Evolutionary conservation across 1,140 invertebrate genomes (phyloP).

Genomic region (Myzus persicae): DNA sequence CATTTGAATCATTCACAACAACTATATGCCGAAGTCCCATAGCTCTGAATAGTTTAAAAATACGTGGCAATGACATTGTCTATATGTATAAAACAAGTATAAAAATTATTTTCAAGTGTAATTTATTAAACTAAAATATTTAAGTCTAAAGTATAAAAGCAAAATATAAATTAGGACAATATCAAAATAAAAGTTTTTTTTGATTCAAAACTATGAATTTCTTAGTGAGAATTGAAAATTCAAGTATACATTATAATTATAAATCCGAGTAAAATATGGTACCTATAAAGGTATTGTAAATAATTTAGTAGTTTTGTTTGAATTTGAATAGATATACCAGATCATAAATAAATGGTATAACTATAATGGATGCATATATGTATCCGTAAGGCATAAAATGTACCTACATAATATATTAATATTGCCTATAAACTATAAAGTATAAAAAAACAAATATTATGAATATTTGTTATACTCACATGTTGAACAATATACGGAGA

Average conservation of each 20-base stretch:
- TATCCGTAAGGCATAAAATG: neutral
- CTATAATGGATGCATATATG: neutral
- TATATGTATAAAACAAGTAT: constrained; percentile 67
- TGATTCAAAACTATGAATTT: neutral
- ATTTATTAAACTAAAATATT: neutral
- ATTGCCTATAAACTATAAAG: neutral
- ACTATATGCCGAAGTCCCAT: constrained; percentile 92
- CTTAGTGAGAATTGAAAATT: neutral
- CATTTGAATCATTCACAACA: constrained; percentile 90
- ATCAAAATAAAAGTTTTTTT: neutral
- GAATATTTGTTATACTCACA: constrained; percentile 67
- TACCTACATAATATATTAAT: too few species aligned
- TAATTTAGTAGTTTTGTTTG: too few species aligned
- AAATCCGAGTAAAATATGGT: neutral
- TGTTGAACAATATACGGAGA: constrained; percentile 84
- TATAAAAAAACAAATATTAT: neutral
- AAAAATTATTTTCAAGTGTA: constrained; percentile 22
- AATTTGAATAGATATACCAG: too few species aligned
- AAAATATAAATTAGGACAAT: neutral
- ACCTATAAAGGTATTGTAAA: neutral
- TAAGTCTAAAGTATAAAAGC: neutral
- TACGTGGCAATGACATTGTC: constrained; percentile 85
- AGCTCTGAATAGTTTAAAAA: constrained; percentile 91
- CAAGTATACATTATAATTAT: neutral
- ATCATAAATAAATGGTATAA: neutral